These are phyloP conservation scores for Cheilosia soror DNA, from an alignment of 2,888 invertebrate genomes.

Conservation along the genomic window DNA sequence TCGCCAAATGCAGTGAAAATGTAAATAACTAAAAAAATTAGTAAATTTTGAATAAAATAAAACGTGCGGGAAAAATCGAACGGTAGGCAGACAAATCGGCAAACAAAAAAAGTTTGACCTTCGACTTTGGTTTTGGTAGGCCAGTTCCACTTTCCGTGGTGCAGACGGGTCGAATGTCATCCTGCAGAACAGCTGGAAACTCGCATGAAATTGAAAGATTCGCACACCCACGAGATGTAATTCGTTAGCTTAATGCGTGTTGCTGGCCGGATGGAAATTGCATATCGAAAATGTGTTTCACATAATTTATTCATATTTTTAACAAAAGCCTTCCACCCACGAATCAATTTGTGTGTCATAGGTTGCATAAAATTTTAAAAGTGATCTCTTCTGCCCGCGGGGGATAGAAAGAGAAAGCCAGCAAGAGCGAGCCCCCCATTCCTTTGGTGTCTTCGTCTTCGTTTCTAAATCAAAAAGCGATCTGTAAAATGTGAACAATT, in stretches of 20 bases:
- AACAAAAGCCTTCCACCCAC: slow-evolving; percentile 43
- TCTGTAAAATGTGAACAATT: slow-evolving; percentile 3
- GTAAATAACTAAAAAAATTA: slow-evolving; percentile 59
- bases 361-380: slow-evolving; percentile 24
- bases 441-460: background rate
- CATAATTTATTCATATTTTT: slow-evolving; percentile 11
- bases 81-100: background rate
- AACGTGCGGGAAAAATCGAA: slow-evolving; percentile 33
- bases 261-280: background rate
- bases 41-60: background rate
- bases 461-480: background rate
- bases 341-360: slow-evolving; percentile 1
- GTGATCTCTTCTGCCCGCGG: background rate
- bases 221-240: background rate
- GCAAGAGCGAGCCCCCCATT: background rate
- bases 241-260: slow-evolving; percentile 18
- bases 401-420: background rate
- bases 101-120: slow-evolving; percentile 58
- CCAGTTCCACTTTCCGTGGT: background rate
- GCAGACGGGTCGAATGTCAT: slow-evolving; percentile 46
- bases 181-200: slow-evolving; percentile 63
- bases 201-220: slow-evolving; percentile 14
- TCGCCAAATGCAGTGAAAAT: slow-evolving; percentile 65
- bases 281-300: background rate
- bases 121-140: slow-evolving; percentile 39